Conservation (phyloP, 2,888 invertebrate species). For the Seira ritae region DNA sequence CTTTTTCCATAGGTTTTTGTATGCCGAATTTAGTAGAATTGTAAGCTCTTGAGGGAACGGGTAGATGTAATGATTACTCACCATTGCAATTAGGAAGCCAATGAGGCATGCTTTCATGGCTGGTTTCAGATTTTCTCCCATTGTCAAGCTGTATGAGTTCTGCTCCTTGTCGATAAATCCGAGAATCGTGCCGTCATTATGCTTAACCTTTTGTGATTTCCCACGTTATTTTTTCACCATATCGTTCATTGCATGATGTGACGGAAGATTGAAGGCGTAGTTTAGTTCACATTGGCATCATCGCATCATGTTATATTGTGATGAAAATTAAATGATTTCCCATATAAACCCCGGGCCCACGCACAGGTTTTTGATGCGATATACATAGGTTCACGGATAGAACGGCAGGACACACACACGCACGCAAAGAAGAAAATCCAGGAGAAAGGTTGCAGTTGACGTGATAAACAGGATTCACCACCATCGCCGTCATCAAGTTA, state of each 20-base stretch:
- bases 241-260: too few species aligned
- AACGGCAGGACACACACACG: too few species aligned
- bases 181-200: constrained; percentile 64
- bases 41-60: too few species aligned
- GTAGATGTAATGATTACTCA: too few species aligned
- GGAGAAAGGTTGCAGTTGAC: constrained; percentile 57
- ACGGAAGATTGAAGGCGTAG: not conserved
- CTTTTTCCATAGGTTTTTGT: too few species aligned
- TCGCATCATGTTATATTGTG: too few species aligned
- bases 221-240: too few species aligned
- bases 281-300: not conserved
- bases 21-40: too few species aligned
- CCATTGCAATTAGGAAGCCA: constrained; percentile 69
- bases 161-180: constrained; percentile 68
- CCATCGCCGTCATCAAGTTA: constrained; percentile 26
- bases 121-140: constrained; percentile 67
- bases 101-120: constrained; percentile 67
- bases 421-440: constrained; percentile 18
- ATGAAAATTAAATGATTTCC: not conserved
- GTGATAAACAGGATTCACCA: constrained; percentile 49
- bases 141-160: constrained; percentile 64
- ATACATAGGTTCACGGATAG: too few species aligned
- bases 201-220: constrained; percentile 57
- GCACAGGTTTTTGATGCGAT: too few species aligned
- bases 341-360: not conserved